Evolutionary conservation across 2,888 invertebrate species (phyloP).

Genomic region (Cyclophora punctaria): DNA sequence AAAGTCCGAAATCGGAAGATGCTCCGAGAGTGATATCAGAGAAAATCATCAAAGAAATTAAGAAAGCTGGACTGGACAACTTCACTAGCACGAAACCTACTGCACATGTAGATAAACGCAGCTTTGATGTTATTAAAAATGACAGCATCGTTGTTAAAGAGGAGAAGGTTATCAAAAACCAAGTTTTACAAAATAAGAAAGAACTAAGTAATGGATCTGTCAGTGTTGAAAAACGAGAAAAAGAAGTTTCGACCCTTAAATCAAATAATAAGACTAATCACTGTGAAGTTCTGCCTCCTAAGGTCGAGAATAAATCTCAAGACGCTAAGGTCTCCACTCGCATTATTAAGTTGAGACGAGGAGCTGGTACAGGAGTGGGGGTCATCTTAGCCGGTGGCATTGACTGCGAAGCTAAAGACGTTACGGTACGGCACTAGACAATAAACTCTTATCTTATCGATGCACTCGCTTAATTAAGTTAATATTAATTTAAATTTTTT

Average conservation of each 20-base stretch:
- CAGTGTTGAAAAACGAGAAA: constrained; percentile 9
- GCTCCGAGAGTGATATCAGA: constrained; percentile 47
- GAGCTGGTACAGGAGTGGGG: constrained; percentile 81
- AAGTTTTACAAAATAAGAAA: constrained; percentile 24
- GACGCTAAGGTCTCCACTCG: constrained; percentile 39
- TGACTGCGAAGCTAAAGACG: constrained; percentile 94
- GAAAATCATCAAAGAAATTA: constrained; percentile 53
- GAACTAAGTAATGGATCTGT: not conserved
- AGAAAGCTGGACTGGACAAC: constrained; percentile 49
- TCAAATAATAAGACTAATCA: constrained; percentile 17
- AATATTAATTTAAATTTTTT: constrained; percentile 1
- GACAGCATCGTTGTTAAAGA: constrained; percentile 23
- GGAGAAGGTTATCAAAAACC: constrained; percentile 26
- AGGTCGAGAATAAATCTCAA: constrained; percentile 8
- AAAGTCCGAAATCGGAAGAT: constrained; percentile 49
- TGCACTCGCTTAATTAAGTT: not conserved
- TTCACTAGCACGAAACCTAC: constrained; percentile 28
- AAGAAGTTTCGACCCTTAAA: constrained; percentile 1
- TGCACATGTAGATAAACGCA: constrained; percentile 28
- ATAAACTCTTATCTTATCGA: not conserved
- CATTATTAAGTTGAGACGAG: constrained; percentile 50
- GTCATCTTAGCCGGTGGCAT: constrained; percentile 91
- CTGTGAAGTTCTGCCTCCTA: constrained; percentile 11
- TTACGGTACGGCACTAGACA: constrained; percentile 79
- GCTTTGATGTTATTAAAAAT: constrained; percentile 22